phyloP scores from a whole-genome alignment of 2,113 vertebrate species.

The Solea senegalensis region DNA sequence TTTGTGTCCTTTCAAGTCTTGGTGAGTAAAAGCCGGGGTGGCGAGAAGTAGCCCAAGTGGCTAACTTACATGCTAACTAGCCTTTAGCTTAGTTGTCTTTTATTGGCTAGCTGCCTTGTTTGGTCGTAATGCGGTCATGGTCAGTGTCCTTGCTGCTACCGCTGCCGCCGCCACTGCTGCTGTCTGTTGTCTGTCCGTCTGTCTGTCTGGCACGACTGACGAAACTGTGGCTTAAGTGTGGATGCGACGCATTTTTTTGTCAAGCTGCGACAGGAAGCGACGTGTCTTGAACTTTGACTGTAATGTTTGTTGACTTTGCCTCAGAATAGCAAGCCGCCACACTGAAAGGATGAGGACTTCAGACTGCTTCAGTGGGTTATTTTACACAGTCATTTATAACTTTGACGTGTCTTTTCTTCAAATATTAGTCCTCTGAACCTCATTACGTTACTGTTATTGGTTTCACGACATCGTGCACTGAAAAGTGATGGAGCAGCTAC shows the following conservation, averaged over 20 bases:
- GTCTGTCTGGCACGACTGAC: conserved; percentile 1
- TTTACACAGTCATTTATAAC: too few relatives aligned
- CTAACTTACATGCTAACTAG: conserved; percentile 67
- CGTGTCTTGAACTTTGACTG: conserved; percentile 4
- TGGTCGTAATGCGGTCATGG: conserved; percentile 54
- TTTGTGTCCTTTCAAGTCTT: conserved; percentile 25
- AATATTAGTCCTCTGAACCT: too few relatives aligned
- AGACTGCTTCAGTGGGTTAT: background rate
- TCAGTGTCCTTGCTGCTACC: conserved; percentile 32
- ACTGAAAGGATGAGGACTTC: conserved; percentile 22
- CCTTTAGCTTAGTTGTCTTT: conserved; percentile 49
- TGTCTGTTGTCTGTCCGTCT: background rate
- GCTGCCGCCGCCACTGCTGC: background rate
- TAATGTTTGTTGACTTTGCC: conserved; percentile 51
- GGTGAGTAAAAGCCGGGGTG: conserved; percentile 50
- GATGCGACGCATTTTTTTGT: background rate
- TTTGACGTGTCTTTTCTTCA: too few relatives aligned
- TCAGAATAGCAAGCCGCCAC: conserved; percentile 33
- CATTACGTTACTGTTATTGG: too few relatives aligned
- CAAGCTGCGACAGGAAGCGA: background rate
- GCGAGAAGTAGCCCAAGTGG: conserved; percentile 38
- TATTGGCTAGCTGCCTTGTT: conserved; percentile 66
- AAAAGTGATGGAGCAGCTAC: too few relatives aligned
- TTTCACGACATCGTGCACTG: too few relatives aligned
- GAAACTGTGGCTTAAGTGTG: background rate